Evolutionary conservation across 2,888 invertebrate species (phyloP).

Genomic region (Xestoiulus laeticollis): DNA sequence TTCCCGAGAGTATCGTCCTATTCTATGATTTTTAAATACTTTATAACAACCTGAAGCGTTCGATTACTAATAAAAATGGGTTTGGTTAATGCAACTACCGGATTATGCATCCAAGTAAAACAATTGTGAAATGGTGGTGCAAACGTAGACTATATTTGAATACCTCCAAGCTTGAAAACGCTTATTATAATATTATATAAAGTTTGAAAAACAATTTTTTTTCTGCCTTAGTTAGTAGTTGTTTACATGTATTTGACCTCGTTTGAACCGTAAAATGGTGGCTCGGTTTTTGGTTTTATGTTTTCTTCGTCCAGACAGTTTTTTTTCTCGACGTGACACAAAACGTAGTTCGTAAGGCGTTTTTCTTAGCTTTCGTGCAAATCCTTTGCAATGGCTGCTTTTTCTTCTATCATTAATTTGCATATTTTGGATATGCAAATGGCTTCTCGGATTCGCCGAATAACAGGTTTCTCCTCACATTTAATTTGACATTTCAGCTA

Average conservation of each 20-base stretch:
- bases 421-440: constrained; percentile 17
- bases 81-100: too few species aligned
- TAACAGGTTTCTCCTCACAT: constrained; percentile 2
- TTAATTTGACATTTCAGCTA: not conserved
- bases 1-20: too few species aligned
- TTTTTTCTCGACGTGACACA: not conserved
- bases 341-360: not conserved
- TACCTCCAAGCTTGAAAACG: not conserved
- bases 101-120: too few species aligned
- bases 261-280: constrained; percentile 18
- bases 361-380: not conserved
- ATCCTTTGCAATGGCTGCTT: not conserved
- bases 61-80: too few species aligned
- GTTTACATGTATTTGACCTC: constrained; percentile 23
- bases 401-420: not conserved
- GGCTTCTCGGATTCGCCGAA: not conserved
- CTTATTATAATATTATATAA: not conserved
- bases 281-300: constrained; percentile 6
- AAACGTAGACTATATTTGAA: not conserved
- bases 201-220: not conserved
- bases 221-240: not conserved
- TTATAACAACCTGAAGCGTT: too few species aligned
- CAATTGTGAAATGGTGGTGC: too few species aligned
- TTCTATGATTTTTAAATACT: too few species aligned
- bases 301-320: constrained; percentile 25